Conservation (phyloP, 2,797 vertebrate genomes). For the Silurus aristotelis region DNA sequence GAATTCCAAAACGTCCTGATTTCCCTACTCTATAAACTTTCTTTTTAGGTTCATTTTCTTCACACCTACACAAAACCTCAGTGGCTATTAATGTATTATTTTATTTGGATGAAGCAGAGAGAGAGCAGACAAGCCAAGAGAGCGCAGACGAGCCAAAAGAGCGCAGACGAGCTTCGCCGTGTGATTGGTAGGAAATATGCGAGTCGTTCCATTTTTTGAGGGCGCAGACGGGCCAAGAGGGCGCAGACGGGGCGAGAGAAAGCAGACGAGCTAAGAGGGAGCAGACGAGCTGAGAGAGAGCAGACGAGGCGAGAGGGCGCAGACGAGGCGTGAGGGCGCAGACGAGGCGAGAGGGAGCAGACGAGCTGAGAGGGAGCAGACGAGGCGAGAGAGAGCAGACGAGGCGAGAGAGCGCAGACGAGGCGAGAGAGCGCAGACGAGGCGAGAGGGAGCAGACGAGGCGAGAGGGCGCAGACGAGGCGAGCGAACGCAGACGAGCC, state of each 20-base stretch:
- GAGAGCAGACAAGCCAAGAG: too few relatives aligned
- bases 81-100: too few relatives aligned
- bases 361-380: too few relatives aligned
- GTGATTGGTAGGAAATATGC: not conserved
- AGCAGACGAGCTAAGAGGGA: not conserved
- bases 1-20: not conserved
- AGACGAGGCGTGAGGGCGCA: conserved; percentile 35
- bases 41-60: not conserved
- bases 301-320: not conserved
- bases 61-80: not conserved
- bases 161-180: not conserved
- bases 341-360: conserved; percentile 42
- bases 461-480: too few relatives aligned
- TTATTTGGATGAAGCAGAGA: not conserved
- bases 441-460: too few relatives aligned
- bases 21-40: not conserved
- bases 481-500: too few relatives aligned
- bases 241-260: not conserved
- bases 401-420: not conserved
- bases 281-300: too few relatives aligned
- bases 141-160: too few relatives aligned
- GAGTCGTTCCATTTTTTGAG: not conserved
- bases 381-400: too few relatives aligned
- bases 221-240: too few relatives aligned
- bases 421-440: too few relatives aligned